phyloP scores from a whole-genome alignment of 2,888 invertebrate genomes.

The Trachelus iudaicus region DNA sequence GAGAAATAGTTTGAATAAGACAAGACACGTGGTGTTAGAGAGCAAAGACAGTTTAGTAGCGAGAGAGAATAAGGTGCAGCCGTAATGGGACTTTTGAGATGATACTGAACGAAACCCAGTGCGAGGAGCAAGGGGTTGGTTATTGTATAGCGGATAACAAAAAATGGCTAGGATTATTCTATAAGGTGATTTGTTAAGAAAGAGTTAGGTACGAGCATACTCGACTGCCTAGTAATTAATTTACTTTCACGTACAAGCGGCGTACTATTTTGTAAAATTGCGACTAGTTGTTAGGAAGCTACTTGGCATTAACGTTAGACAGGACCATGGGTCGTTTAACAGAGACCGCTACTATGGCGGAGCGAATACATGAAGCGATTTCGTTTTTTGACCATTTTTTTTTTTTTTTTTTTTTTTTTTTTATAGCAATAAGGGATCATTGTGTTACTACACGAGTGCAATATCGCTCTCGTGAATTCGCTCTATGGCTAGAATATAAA shows the following conservation, averaged over 20 bases:
- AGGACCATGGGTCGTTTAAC: background rate
- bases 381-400: slow-evolving; percentile 21
- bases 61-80: background rate
- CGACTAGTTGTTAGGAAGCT: background rate
- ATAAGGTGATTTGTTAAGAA: background rate
- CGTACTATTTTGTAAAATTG: background rate
- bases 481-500: slow-evolving; percentile 49
- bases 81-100: background rate
- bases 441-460: slow-evolving; percentile 22
- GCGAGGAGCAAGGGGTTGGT: background rate
- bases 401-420: slow-evolving; percentile 28
- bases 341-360: slow-evolving; percentile 12
- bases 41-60: background rate
- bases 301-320: background rate
- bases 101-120: background rate
- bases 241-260: background rate
- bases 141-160: background rate
- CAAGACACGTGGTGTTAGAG: background rate
- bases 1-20: background rate
- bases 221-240: background rate
- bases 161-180: background rate
- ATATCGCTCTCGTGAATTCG: slow-evolving; percentile 45
- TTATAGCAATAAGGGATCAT: slow-evolving; percentile 18
- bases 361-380: slow-evolving; percentile 39
- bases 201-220: background rate